Evolutionary conservation across 1,140 invertebrate genomes (phyloP), one percentile per base, ranked within the genome.

Genomic region (Drosophila ohnishii): DNA sequence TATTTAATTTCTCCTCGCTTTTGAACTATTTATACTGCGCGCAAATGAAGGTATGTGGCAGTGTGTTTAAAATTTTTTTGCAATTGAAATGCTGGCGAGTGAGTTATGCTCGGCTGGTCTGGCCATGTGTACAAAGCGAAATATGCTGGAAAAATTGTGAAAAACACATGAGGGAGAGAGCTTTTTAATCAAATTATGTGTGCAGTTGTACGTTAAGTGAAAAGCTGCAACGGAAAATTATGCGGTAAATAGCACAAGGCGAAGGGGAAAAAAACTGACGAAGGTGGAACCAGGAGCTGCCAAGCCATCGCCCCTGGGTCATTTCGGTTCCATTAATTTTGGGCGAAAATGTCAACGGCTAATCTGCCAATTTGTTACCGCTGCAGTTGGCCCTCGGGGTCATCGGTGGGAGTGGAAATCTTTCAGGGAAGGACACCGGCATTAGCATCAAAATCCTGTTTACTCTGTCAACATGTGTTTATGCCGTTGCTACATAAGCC

Each of bases 401-500:
- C 40, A 57, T n/a, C 22, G 42, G 16, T 39, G 10, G 59, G 28
- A 16, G 65, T 7, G 19, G 19, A 34, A 50, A 48, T 34, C 19
- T 10, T 14, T 8, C 37, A 60, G 30, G 11, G 14, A 37, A 63
- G 70, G 58, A 75, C 62, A 55, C 45, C 10, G 25, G 83, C 70
- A 74, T 66, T 78, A 87, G 75, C 79, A 83, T 75, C 79, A 65
- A 86, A 90, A 86, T 83, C 86, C 81, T 90, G 86, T 90, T 90
- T 90, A 85, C 86, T 86, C 67, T 90, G 86, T 89, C 86, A 90
- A 89, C 86, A 90, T 86, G 86, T 89, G 79, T 86, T 86, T 86
- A 87, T 87, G 79, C 82, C 80, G 59, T 35, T 51, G 14, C 64
- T 58, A 53, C 47, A 28, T 80, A 83, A 83, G 80, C 80, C 83